These are phyloP conservation scores for Coryphaenoides rupestris DNA, from an alignment of 2,113 vertebrate genomes.

Conservation along the genomic window DNA sequence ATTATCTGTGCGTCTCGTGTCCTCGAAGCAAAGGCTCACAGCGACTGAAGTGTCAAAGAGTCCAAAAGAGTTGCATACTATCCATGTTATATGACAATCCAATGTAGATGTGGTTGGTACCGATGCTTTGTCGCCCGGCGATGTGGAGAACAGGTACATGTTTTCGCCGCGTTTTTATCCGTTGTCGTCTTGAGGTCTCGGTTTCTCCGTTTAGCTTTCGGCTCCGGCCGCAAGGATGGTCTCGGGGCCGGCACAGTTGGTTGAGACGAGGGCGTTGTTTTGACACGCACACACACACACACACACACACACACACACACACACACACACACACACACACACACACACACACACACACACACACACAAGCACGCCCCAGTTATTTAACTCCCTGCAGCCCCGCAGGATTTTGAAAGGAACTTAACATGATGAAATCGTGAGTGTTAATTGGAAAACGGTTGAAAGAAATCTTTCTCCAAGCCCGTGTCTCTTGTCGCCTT, in stretches of 20 bases:
- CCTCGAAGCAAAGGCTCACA: no score
- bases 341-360: conserved; percentile 19
- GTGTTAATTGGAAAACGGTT: conserved; percentile 57
- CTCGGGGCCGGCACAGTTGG: not conserved
- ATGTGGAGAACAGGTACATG: no score
- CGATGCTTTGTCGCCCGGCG: no score
- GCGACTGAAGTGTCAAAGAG: no score
- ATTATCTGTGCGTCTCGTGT: no score
- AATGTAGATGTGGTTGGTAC: no score
- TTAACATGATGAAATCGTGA: conserved; percentile 55
- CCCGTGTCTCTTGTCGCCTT: conserved; percentile 33
- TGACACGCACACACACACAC: not conserved
- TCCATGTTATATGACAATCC: no score
- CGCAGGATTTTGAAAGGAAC: conserved; percentile 53
- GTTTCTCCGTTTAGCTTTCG: not conserved
- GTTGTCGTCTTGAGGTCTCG: no score
- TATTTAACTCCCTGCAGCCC: conserved; percentile 44
- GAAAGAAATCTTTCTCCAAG: conserved; percentile 35
- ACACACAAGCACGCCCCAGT: conserved; percentile 15
- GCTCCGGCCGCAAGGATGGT: not conserved
- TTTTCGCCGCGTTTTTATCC: no score
- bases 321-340: not conserved
- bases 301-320: conserved; percentile 2
- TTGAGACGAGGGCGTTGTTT: not conserved
- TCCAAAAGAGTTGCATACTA: no score